phyloP scores from a whole-genome alignment of 1,140 invertebrate genomes.

The Wiebesia pumilae region DNA sequence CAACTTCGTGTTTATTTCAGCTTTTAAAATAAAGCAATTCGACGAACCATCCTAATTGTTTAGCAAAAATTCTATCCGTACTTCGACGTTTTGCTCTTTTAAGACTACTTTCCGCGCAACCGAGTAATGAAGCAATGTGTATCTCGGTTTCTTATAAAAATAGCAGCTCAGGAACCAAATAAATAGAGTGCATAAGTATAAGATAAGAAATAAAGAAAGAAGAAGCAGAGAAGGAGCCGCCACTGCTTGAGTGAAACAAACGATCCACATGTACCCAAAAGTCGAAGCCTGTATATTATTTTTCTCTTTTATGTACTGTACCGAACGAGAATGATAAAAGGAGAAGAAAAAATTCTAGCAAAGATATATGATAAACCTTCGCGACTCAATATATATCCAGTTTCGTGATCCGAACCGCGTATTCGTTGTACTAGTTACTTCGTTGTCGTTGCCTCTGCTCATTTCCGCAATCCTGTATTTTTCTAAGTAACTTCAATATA shows the following conservation, averaged over 20 bases:
- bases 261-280: conserved; percentile 35
- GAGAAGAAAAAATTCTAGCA: background rate
- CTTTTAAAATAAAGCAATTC: conserved; percentile 20
- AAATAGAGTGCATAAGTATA: background rate
- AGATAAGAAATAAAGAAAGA: conserved; percentile 9
- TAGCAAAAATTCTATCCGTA: background rate
- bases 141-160: conserved; percentile 14
- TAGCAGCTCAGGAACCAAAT: background rate
- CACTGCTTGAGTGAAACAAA: conserved; percentile 20
- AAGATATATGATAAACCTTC: conserved; percentile 6
- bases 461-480: background rate
- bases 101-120: background rate
- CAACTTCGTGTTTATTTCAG: background rate
- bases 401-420: conserved; percentile 6
- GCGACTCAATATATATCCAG: conserved; percentile 16
- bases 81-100: background rate
- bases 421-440: background rate
- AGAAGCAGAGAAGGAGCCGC: background rate
- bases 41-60: background rate
- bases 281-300: background rate
- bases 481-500: background rate
- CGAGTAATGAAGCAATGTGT: background rate
- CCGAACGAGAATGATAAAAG: background rate
- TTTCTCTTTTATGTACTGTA: background rate
- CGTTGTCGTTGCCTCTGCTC: conserved; percentile 2